Evolutionary conservation across 1,140 invertebrate species (phyloP).

Genomic region (Platyscapa corneri): DNA sequence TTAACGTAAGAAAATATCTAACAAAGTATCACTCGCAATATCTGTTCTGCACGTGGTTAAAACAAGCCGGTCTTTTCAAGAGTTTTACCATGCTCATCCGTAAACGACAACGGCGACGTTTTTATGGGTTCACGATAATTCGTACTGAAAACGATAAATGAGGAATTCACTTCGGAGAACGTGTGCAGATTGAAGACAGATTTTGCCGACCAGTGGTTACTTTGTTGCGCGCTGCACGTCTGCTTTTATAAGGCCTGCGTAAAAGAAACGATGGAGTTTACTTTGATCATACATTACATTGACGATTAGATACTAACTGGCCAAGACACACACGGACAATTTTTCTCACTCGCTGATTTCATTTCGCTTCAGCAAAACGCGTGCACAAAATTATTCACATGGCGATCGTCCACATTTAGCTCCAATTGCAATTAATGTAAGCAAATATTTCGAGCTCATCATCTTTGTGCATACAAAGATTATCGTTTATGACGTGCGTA

Average conservation of each 20-base stretch:
- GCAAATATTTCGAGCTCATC: background rate
- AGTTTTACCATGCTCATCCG: background rate
- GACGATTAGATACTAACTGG: conserved; percentile 14
- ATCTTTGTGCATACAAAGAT: background rate
- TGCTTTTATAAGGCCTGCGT: background rate
- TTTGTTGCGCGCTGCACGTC: background rate
- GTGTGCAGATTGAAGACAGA: background rate
- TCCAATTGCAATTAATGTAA: background rate
- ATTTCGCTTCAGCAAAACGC: background rate
- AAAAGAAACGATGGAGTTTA: background rate
- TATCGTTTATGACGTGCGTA: background rate
- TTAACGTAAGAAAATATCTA: background rate
- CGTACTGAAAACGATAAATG: no score
- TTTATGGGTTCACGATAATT: background rate
- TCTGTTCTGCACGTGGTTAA: background rate
- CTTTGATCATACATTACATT: background rate
- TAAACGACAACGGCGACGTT: background rate
- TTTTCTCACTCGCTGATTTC: conserved; percentile 12
- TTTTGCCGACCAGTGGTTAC: background rate
- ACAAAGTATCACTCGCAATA: background rate
- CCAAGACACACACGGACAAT: background rate
- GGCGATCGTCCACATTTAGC: no score
- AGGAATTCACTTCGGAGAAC: background rate
- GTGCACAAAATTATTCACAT: background rate
- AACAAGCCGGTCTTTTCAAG: background rate